Conservation (phyloP, 30 jellyfish, hydroid and myxozoan genomes). For the Pseudorhiza aurosa region DNA sequence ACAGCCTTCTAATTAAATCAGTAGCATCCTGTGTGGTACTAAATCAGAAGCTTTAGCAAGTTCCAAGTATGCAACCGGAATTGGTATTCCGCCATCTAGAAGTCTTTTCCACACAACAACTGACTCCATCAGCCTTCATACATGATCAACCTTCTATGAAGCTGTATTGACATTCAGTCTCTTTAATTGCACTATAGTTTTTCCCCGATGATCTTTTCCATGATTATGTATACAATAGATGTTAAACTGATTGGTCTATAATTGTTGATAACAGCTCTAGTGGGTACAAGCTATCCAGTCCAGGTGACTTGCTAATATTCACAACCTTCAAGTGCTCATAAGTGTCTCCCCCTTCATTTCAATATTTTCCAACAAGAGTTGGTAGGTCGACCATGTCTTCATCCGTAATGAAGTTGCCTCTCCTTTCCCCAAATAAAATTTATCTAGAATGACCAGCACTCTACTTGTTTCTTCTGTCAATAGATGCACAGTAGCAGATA, state of each 20-base stretch:
- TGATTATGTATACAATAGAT: constrained; percentile 25
- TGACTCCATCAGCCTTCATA: constrained; percentile 39
- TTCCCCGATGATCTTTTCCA: constrained; percentile 46
- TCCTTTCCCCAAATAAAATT: too few species aligned
- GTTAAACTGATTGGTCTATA: constrained; percentile 48
- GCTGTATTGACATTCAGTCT: constrained; percentile 40
- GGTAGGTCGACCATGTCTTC: too few species aligned
- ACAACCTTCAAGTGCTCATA: background rate
- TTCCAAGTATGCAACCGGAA: constrained; percentile 55
- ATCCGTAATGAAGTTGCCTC: too few species aligned
- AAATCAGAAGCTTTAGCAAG: constrained; percentile 63
- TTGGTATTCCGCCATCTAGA: constrained; percentile 44
- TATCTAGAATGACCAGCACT: too few species aligned
- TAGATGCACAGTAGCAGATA: too few species aligned
- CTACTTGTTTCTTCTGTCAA: too few species aligned
- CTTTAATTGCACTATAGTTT: constrained; percentile 27
- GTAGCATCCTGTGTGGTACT: constrained; percentile 55
- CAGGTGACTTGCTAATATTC: constrained; percentile 45
- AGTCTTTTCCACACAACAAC: constrained; percentile 40
- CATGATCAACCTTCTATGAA: constrained; percentile 54
- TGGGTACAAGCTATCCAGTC: constrained; percentile 48
- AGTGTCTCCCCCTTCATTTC: constrained; percentile 18
- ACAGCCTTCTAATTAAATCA: constrained; percentile 17
- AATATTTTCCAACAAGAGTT: constrained; percentile 34
- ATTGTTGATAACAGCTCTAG: constrained; percentile 22